Evolutionary conservation across 2,113 vertebrate species (phyloP).

Genomic region (Tetrao urogallus): DNA sequence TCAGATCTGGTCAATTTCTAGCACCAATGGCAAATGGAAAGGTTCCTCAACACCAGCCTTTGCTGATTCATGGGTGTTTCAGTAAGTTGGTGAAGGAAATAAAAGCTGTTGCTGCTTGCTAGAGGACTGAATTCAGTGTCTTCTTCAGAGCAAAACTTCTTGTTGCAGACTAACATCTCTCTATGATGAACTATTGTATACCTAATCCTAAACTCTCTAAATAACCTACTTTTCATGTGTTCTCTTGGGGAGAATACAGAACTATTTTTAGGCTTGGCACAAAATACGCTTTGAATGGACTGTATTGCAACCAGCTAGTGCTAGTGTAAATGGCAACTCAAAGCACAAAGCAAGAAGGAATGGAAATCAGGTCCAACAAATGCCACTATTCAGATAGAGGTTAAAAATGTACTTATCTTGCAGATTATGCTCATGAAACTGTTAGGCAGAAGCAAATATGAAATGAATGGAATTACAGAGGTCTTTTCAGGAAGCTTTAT

Average conservation of each 20-base stretch:
- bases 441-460: not conserved
- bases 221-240: not conserved
- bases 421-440: not conserved
- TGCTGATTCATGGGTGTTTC: not conserved
- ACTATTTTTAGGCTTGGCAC: not conserved
- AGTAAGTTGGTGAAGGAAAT: not conserved
- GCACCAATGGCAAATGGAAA: not conserved
- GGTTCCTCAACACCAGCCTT: not conserved
- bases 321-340: not conserved
- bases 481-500: not conserved
- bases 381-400: not conserved
- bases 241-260: not conserved
- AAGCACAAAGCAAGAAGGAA: not conserved
- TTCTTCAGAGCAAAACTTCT: not conserved
- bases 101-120: not conserved
- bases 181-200: not conserved
- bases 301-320: not conserved
- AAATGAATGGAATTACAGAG: not conserved
- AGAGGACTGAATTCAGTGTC: not conserved
- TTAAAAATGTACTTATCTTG: not conserved
- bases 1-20: not conserved
- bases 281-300: not conserved
- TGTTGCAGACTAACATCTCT: not conserved
- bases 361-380: not conserved
- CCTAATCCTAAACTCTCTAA: not conserved